Evolutionary conservation across 2,113 vertebrate species (phyloP), one percentile per base, ranked within the genome.

Genomic region (Actenoides hombroni): DNA sequence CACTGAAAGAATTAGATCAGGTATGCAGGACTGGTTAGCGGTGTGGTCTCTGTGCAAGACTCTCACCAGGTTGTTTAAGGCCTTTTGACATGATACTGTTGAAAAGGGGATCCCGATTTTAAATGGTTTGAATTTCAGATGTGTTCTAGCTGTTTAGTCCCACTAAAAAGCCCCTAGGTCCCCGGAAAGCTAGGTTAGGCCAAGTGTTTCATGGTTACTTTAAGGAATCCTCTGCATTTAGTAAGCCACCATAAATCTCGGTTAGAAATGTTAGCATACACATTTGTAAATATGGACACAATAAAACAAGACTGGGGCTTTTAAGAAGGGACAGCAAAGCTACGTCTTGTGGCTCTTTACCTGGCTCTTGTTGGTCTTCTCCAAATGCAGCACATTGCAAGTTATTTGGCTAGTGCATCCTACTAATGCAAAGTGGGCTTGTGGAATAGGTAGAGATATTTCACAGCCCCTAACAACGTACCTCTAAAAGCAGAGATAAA

Each of bases 141-240:
- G 8, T 56, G 5, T 33, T 78, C 10, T 35, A 6, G 1, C 46
- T 4, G 2, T 16, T 88, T 63, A 90, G 53, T 61, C 39, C 44
- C 9, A n/a, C 16, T 82, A 53, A 49, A 49, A 86, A 82, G 19
- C 33, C 44, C 68, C 33, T 57, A 71, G 56, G 25, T 74, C 51
- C 92, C 64, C 24, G 42, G 57, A 73, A 89, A 91, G 25, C 20
- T 46, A 29, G 24, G 11, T 37, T 64, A 48, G 44, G 26, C 5
- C 84, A 46, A 81, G n/a, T 71, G 56, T 12, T 59, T 86, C 61
- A 60, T 73, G 21, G 19, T 33, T 96, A 59, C 75, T 94, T 93
- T 84, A 94, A 92, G 59, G 39, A 88, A 48, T 83, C 46, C 61
- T 70, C 53, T 90, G 51, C 73, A 59, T 95, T 94, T 86, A 88